Conservation (phyloP, 2,113 vertebrate species). For the Misgurnus anguillicaudatus region DNA sequence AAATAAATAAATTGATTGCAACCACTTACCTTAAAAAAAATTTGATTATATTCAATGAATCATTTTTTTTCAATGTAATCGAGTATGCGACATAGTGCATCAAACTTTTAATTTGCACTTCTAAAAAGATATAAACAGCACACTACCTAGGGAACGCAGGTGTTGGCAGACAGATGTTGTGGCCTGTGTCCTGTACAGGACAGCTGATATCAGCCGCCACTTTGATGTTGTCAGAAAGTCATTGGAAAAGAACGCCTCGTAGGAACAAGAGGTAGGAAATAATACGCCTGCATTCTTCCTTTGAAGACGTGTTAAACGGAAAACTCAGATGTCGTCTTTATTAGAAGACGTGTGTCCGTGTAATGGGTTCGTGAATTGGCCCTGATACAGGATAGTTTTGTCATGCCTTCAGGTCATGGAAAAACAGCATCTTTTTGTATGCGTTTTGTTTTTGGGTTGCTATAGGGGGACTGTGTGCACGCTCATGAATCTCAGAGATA, state of each 20-base stretch:
- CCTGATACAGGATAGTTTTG: conserved; percentile 13
- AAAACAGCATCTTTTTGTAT: background rate
- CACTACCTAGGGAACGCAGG: background rate
- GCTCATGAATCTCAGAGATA: conserved; percentile 1
- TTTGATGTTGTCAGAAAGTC: no score
- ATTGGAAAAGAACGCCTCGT: background rate
- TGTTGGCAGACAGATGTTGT: background rate
- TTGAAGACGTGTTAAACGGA: background rate
- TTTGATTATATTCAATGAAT: no score
- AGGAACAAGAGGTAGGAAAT: conserved; percentile 7
- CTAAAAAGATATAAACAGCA: no score
- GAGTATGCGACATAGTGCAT: no score
- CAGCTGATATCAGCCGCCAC: background rate
- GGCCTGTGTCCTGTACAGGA: background rate
- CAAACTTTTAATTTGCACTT: no score
- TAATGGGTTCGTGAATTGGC: conserved; percentile 32
- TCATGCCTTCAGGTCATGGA: conserved; percentile 22
- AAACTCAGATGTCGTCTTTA: conserved; percentile 7
- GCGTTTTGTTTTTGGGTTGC: conserved; percentile 5
- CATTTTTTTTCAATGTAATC: no score
- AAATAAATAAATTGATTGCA: no score
- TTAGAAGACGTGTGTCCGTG: conserved; percentile 5
- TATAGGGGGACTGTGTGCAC: background rate
- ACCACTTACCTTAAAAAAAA: no score
- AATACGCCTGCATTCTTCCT: conserved; percentile 13